phyloP scores from a whole-genome alignment of 2,888 invertebrate species.

The Diarsia mendica region DNA sequence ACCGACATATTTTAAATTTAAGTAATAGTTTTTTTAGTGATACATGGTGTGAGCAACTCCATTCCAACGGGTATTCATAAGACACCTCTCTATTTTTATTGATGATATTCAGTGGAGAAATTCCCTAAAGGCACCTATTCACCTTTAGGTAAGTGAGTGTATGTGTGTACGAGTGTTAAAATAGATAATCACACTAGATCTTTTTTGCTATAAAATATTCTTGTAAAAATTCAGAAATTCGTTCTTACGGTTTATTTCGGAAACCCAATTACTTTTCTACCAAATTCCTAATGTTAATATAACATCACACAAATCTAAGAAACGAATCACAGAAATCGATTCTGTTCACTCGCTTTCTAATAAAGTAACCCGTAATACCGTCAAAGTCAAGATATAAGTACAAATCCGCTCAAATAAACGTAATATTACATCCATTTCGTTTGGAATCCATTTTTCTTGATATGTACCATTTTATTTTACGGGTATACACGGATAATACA shows the following conservation, averaged over 20 bases:
- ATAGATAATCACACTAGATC: too few relatives aligned
- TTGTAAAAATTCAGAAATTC: not conserved
- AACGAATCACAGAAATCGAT: conserved; percentile 18
- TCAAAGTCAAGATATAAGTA: conserved; percentile 21
- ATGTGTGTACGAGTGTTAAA: too few relatives aligned
- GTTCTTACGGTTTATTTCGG: not conserved
- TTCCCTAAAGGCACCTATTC: too few relatives aligned
- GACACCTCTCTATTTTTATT: too few relatives aligned
- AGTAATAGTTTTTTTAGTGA: too few relatives aligned
- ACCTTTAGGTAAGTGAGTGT: too few relatives aligned
- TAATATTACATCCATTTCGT: conserved; percentile 45
- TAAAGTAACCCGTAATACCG: conserved; percentile 20
- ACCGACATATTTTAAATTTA: too few relatives aligned
- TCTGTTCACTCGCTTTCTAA: conserved; percentile 26
- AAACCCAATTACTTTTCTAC: not conserved
- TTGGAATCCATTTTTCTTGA: conserved; percentile 42
- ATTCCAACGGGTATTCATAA: too few relatives aligned
- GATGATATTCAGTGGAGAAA: not conserved
- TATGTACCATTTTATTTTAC: conserved; percentile 34
- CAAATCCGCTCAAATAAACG: conserved; percentile 41
- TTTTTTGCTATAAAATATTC: too few relatives aligned
- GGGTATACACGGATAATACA: conserved; percentile 22
- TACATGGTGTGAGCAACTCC: too few relatives aligned
- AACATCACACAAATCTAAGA: not conserved
- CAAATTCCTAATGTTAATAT: not conserved